Percentiles rank a stretch among this genome's conserved stretches.
Evolutionary conservation across 2,113 vertebrate genomes (phyloP).

Genomic region (Notiomystis cincta): DNA sequence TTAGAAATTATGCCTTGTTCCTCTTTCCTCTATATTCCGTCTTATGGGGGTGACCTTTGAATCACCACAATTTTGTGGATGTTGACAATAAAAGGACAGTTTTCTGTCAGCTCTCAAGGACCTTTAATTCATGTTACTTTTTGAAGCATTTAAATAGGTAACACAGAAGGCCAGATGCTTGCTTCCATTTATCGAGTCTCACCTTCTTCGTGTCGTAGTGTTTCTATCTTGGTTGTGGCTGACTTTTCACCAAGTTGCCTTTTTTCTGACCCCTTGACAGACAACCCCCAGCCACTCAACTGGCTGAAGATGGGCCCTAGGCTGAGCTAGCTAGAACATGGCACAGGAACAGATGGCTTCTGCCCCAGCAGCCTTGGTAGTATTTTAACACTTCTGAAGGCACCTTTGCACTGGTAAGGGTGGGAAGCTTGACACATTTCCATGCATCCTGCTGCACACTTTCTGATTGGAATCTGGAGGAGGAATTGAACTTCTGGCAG

Average conservation of each 20-base stretch:
- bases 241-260: neutral
- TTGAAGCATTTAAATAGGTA: neutral
- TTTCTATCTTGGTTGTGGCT: neutral
- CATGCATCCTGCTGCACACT: neutral
- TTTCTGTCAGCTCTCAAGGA: neutral
- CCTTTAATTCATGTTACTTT: neutral
- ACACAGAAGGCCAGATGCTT: neutral
- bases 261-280: neutral
- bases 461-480: neutral
- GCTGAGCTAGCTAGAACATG: neutral
- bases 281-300: neutral
- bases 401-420: neutral
- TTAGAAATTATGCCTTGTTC: neutral
- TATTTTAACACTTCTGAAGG: neutral
- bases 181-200: neutral
- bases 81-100: neutral
- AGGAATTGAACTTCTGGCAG: conserved; percentile 3
- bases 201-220: neutral
- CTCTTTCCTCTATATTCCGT: neutral
- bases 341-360: neutral
- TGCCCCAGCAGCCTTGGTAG: neutral
- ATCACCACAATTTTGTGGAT: neutral
- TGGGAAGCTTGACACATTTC: neutral
- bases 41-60: neutral
- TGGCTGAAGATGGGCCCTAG: neutral